A percentile compares a stretch with the other conserved stretches of the same genome.
Evolutionary conservation across 2,888 invertebrate species (phyloP).

Genomic region (Ichneumoninae sp.): DNA sequence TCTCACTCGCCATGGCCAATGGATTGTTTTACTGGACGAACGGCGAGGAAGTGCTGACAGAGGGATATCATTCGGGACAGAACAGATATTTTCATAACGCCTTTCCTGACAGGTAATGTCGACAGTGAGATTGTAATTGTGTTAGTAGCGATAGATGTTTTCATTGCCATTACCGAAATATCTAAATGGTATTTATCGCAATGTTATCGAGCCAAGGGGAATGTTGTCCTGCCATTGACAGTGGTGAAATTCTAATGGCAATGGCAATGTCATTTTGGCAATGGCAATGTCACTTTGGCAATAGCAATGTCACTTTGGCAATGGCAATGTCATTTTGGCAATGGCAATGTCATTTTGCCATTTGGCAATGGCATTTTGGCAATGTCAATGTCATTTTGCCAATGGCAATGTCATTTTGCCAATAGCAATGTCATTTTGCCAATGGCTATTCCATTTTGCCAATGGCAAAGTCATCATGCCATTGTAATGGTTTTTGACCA

Average conservation of each 20-base stretch:
- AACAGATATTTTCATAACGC: conserved; percentile 92
- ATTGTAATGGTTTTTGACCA: neutral
- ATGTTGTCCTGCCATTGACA: neutral
- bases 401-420: no score
- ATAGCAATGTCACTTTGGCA: no score
- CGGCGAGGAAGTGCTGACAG: conserved; percentile 90
- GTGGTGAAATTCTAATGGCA: no score
- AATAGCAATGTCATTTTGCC: no score
- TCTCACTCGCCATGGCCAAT: conserved; percentile 91
- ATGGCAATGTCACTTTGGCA: no score
- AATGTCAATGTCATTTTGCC: no score
- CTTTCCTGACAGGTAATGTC: conserved; percentile 86
- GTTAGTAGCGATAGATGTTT: neutral
- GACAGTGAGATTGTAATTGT: neutral
- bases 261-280: no score
- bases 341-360: no score
- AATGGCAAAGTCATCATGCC: neutral
- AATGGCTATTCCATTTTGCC: no score
- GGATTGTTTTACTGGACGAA: conserved; percentile 95
- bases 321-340: no score
- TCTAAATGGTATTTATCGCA: neutral
- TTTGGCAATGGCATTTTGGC: no score
- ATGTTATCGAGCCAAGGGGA: neutral
- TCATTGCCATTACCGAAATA: neutral
- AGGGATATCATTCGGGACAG: conserved; percentile 90